These are phyloP conservation scores for Drosophila bocki DNA, from an alignment of 1,140 invertebrate species.

Conservation along the genomic window DNA sequence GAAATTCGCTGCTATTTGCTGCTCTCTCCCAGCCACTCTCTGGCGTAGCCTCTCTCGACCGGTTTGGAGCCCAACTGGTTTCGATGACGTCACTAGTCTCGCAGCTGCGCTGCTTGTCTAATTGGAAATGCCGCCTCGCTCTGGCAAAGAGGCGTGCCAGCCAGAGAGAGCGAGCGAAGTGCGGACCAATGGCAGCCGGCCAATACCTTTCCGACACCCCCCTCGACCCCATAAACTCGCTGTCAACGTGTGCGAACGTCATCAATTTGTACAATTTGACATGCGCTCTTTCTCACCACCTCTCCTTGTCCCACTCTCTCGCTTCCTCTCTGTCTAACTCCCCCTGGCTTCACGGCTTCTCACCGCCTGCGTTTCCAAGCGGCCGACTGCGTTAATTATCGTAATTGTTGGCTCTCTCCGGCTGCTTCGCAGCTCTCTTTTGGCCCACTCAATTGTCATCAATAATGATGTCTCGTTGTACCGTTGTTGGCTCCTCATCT, in stretches of 20 bases:
- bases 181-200: conserved; percentile 28
- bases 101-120: conserved; percentile 62
- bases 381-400: conserved; percentile 81
- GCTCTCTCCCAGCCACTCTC: conserved; percentile 22
- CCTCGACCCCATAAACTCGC: conserved; percentile 31
- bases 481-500: conserved; percentile 58
- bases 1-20: conserved; percentile 11
- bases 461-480: conserved; percentile 85
- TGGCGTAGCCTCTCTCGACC: conserved; percentile 14
- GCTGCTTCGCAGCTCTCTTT: conserved; percentile 56
- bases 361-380: conserved; percentile 50
- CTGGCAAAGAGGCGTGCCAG: conserved; percentile 57
- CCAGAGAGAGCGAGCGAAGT: conserved; percentile 19
- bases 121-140: conserved; percentile 58
- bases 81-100: conserved; percentile 66
- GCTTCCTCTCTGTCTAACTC: conserved; percentile 8
- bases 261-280: conserved; percentile 84
- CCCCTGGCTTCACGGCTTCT: conserved; percentile 11
- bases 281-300: conserved; percentile 53
- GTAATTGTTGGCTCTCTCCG: conserved; percentile 67
- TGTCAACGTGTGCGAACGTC: conserved; percentile 80
- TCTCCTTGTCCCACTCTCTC: conserved; percentile 11
- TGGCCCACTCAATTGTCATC: conserved; percentile 85
- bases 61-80: conserved; percentile 66
- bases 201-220: conserved; percentile 1